Base-by-base conservation (phyloP, 2,797 vertebrate species). In the Brachyalestes nurse region DNA sequence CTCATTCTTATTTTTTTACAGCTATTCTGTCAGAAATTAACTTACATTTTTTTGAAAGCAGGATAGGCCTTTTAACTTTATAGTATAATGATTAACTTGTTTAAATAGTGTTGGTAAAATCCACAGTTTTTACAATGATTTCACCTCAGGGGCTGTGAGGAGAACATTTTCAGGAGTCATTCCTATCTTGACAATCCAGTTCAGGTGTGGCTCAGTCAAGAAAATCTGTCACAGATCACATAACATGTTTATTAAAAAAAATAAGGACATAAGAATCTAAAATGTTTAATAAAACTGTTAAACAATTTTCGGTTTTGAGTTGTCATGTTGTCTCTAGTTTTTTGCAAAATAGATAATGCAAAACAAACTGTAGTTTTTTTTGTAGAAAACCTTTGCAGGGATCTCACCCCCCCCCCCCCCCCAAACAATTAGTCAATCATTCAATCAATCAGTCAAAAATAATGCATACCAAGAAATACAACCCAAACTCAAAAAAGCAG, bases 101-200 rank as follows among this genome's bases (percentile, higher is more conserved):
- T 75, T 80, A 57, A 57, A 53, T 61, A 25, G 38, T 47, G 62
- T 69, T 60, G 72, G 47, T 58, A 47, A 49, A 53, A 17, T 66
- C 25, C 1, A 38, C 7, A 28, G 21, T 49, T 80, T 69, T 80
- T 10, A 47, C 0, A 49, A 16, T 45, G 57, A 76, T 60, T 69
- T 76, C 47, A 79, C 79, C 45, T 55, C 38, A 70, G 66, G 67
- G 2, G 23, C 25, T 62, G 13, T 40, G 40, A 34, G 14, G 28
- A 81, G 21, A 51, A 40, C 34, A 42, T 75, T 72, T 74, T 49
- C 85, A 70, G 60, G 64, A 82, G 64, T 91, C 83, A 79, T 12
- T 85, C 58, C 17, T 73, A 88, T 87, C 91, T 62, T 45, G 90
- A 80, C 21, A 58, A 88, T 87, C 90, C 85, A 90, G 90, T 93